phyloP scores from a whole-genome alignment of 1,140 invertebrate species.

The Plutomurus gul region DNA sequence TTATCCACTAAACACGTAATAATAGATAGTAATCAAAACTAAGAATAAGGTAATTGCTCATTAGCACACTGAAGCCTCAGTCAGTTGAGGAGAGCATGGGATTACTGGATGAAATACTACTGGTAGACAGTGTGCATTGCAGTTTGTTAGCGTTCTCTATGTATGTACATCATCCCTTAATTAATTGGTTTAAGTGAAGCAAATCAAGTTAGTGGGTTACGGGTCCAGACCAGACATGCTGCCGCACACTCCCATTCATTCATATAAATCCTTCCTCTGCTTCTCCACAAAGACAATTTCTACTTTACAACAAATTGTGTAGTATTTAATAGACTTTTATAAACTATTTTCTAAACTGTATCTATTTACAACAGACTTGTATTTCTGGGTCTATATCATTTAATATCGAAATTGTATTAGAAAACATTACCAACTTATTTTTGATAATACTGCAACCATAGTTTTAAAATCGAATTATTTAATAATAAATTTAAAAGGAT shows the following conservation, averaged over 20 bases:
- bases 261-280: not conserved
- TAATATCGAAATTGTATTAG: too few species aligned
- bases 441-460: too few species aligned
- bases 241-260: not conserved
- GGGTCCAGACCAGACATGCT: not conserved
- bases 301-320: too few species aligned
- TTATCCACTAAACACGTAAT: slow-evolving; percentile 4
- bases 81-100: not conserved
- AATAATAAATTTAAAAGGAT: not conserved
- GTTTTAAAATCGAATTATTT: not conserved
- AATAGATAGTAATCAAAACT: slow-evolving; percentile 22
- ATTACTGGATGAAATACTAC: not conserved
- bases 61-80: not conserved
- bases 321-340: too few species aligned
- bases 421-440: too few species aligned
- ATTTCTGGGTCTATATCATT: too few species aligned
- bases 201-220: slow-evolving; percentile 23
- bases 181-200: slow-evolving; percentile 29
- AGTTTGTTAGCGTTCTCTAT: slow-evolving; percentile 16
- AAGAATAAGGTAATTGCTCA: slow-evolving; percentile 27
- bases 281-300: not conserved
- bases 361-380: too few species aligned
- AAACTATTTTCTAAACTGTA: too few species aligned
- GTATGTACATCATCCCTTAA: slow-evolving; percentile 21
- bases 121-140: not conserved